Conservation (phyloP, 2,888 invertebrate genomes). For the Choreutis nemorana region DNA sequence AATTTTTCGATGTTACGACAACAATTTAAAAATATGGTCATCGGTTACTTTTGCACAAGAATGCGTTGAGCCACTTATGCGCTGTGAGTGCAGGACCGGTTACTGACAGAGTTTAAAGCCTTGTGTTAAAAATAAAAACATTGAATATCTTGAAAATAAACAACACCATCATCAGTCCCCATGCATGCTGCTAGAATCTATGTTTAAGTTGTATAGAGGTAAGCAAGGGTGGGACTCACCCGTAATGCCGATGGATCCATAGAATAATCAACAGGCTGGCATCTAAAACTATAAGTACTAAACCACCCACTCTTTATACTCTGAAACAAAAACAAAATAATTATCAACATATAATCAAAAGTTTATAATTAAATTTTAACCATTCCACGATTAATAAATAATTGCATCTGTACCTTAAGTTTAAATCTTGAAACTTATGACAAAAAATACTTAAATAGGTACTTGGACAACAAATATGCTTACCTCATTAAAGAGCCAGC, state of each 20-base stretch:
- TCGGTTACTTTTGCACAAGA: too few species aligned
- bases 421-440: background rate
- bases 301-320: slow-evolving; percentile 78
- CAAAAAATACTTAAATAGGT: too few species aligned
- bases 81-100: too few species aligned
- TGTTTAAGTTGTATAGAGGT: background rate
- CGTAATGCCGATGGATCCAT: slow-evolving; percentile 74
- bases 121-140: too few species aligned
- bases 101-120: too few species aligned
- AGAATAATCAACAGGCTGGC: slow-evolving; percentile 90
- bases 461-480: too few species aligned
- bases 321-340: slow-evolving; percentile 32
- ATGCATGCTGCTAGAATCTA: too few species aligned
- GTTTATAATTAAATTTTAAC: background rate
- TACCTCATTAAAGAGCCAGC: slow-evolving; percentile 79
- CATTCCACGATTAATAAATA: background rate
- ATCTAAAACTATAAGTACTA: slow-evolving; percentile 79
- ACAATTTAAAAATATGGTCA: too few species aligned
- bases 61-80: too few species aligned
- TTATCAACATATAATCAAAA: slow-evolving; percentile 1
- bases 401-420: background rate
- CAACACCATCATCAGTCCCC: too few species aligned
- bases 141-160: too few species aligned
- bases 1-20: too few species aligned
- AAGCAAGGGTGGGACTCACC: slow-evolving; percentile 36